Evolutionary conservation across 2,888 invertebrate genomes (phyloP).

Genomic region (Thumatha senex): DNA sequence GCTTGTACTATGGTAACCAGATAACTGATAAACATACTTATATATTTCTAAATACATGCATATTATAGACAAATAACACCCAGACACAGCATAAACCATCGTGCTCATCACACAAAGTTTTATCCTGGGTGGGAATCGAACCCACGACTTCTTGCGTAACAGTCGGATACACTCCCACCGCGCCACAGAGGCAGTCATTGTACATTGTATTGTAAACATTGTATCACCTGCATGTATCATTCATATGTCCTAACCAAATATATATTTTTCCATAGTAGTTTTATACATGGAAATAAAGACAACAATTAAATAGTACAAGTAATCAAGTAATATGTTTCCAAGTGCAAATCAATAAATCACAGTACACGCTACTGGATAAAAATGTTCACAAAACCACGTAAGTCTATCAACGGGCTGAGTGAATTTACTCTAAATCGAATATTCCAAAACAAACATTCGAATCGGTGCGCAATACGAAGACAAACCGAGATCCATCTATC

Average conservation of each 20-base stretch:
- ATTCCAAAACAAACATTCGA: slow-evolving; percentile 69
- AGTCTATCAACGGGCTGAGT: slow-evolving; percentile 65
- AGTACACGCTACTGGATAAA: background rate
- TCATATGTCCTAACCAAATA: background rate
- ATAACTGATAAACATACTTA: no score
- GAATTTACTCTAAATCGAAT: slow-evolving; percentile 74
- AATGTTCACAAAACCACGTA: slow-evolving; percentile 52
- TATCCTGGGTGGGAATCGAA: no score
- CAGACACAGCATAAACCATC: no score
- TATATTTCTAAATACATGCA: no score
- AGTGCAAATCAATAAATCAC: slow-evolving; percentile 1
- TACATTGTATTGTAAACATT: no score
- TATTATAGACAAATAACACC: no score
- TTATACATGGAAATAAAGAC: background rate
- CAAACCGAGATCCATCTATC: slow-evolving; percentile 62
- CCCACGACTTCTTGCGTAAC: no score
- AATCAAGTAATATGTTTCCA: background rate
- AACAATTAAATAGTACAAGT: background rate
- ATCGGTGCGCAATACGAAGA: slow-evolving; percentile 31
- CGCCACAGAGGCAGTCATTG: no score
- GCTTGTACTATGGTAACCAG: no score
- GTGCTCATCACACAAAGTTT: no score
- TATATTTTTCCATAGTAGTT: background rate
- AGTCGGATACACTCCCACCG: no score
- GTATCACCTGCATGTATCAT: no score